These are phyloP conservation scores for Acrobasis repandana DNA, from an alignment of 2,888 invertebrate species.

Conservation along the genomic window DNA sequence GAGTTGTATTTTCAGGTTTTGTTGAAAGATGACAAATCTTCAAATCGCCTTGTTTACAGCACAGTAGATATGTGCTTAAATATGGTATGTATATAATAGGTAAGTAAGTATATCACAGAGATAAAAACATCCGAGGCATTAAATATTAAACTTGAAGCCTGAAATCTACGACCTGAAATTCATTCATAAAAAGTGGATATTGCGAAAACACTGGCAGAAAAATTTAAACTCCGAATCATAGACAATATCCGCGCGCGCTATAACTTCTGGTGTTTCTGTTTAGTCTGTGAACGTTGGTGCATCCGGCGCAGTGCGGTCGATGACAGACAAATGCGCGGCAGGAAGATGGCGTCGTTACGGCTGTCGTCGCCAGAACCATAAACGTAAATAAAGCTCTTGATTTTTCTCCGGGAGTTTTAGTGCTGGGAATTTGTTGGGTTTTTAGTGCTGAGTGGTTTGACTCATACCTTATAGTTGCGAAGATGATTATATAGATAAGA, in stretches of 20 bases:
- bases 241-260: conserved; percentile 16
- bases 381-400: conserved; percentile 58
- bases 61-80: no score
- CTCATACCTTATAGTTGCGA: background rate
- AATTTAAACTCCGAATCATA: conserved; percentile 22
- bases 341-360: conserved; percentile 75
- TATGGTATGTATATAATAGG: no score
- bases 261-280: conserved; percentile 32
- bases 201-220: background rate
- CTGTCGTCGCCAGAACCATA: conserved; percentile 65
- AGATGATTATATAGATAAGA: background rate
- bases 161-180: no score
- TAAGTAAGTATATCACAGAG: no score
- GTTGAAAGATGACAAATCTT: no score
- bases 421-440: conserved; percentile 13
- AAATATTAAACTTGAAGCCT: no score
- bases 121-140: no score
- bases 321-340: conserved; percentile 74
- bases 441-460: background rate
- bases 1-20: no score
- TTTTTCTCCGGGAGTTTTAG: conserved; percentile 43
- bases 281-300: conserved; percentile 48
- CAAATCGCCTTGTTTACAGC: no score
- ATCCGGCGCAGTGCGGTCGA: conserved; percentile 63
- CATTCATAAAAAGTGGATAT: conserved; percentile 31